A percentile compares a stretch with the other conserved stretches of the same genome.
phyloP scores from a whole-genome alignment of 92 coral and sea anemone genomes.

The Micromussa lordhowensis region DNA sequence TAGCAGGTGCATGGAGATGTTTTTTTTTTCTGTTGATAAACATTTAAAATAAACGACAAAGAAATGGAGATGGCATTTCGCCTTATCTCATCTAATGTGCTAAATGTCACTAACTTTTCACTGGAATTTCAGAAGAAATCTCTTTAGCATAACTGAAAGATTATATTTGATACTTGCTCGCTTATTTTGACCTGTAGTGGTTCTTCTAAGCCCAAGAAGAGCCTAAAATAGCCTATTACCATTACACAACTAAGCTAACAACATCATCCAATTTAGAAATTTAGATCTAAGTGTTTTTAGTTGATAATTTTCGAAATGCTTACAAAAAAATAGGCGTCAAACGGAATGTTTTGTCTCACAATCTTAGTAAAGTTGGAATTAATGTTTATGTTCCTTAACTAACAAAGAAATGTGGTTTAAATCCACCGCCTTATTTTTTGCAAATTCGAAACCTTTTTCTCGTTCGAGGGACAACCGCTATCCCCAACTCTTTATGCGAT shows the following conservation, averaged over 20 bases:
- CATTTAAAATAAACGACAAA: constrained; percentile 11
- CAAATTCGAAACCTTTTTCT: background rate
- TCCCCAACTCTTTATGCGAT: background rate
- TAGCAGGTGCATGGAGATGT: constrained; percentile 2
- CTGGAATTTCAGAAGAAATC: background rate
- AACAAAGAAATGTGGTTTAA: constrained; percentile 9
- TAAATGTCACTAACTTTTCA: constrained; percentile 26
- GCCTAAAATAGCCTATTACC: background rate
- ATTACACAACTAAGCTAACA: background rate
- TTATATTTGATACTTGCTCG: background rate
- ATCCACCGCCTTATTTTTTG: background rate
- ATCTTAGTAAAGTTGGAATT: constrained; percentile 5
- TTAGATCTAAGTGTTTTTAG: constrained; percentile 14
- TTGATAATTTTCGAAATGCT: constrained; percentile 26
- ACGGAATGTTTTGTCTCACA: constrained; percentile 40
- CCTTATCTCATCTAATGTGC: background rate
- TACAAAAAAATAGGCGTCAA: constrained; percentile 33
- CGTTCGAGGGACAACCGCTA: background rate
- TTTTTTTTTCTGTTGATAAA: constrained; percentile 16
- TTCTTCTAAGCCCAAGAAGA: background rate
- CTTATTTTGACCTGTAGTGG: background rate
- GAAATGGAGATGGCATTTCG: constrained; percentile 20
- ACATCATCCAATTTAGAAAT: constrained; percentile 3
- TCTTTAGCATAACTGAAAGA: background rate
- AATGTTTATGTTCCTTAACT: constrained; percentile 18